phyloP scores from a whole-genome alignment of 2,113 vertebrate genomes.

The Reinhardtius hippoglossoides region DNA sequence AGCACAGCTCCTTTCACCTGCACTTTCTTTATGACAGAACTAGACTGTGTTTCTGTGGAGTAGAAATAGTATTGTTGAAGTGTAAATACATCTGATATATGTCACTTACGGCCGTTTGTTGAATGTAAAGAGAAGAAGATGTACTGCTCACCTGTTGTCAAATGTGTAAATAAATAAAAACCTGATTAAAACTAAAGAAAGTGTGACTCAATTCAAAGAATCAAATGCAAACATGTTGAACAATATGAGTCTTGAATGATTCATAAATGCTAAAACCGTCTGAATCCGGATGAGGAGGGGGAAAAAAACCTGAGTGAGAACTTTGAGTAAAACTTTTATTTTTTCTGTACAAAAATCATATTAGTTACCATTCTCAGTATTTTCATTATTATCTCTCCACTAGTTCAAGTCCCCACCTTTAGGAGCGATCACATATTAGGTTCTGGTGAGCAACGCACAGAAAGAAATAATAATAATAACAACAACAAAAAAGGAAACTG shows the following conservation, averaged over 20 bases:
- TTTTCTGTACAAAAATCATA: slow-evolving; percentile 82
- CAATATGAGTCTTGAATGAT: neutral
- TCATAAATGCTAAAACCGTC: neutral
- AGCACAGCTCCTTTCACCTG: neutral
- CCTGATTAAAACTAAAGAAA: neutral
- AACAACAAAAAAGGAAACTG: slow-evolving; percentile 19
- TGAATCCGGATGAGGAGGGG: neutral
- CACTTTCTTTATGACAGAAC: slow-evolving; percentile 3
- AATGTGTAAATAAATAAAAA: slow-evolving; percentile 21
- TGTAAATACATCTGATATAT: slow-evolving; percentile 13
- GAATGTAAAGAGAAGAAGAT: neutral
- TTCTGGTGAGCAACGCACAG: slow-evolving; percentile 50
- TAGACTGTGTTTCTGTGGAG: slow-evolving; percentile 21
- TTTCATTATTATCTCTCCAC: slow-evolving; percentile 47
- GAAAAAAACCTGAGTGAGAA: neutral
- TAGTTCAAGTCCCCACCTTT: slow-evolving; percentile 48
- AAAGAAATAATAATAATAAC: slow-evolving; percentile 20
- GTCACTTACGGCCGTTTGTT: neutral
- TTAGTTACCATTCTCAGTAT: slow-evolving; percentile 69
- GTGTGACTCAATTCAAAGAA: neutral
- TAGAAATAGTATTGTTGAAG: slow-evolving; percentile 22
- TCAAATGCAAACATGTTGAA: neutral
- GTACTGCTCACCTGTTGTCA: neutral
- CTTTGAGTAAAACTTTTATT: slow-evolving; percentile 75
- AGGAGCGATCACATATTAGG: slow-evolving; percentile 53